phyloP scores from a whole-genome alignment of 30 jellyfish, hydroid and myxozoan genomes.

The Catostylus mosaicus region DNA sequence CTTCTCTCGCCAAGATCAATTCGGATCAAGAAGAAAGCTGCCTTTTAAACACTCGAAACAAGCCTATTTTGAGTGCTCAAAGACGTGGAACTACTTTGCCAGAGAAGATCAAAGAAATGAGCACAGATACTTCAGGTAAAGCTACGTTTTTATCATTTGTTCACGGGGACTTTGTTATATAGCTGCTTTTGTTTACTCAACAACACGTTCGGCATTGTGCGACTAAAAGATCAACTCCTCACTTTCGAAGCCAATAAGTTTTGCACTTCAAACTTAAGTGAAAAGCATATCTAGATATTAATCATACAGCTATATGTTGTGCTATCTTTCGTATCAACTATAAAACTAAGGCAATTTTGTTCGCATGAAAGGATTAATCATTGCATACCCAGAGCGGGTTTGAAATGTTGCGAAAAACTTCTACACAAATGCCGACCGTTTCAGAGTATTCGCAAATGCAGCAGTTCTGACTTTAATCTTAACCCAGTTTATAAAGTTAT shows the following conservation, averaged over 20 bases:
- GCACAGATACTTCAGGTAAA: constrained; percentile 28
- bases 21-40: constrained; percentile 40
- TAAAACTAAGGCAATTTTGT: too few relatives aligned
- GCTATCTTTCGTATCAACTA: too few relatives aligned
- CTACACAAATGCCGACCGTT: too few relatives aligned
- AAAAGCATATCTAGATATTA: too few relatives aligned
- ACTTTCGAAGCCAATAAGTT: not conserved
- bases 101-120: not conserved
- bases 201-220: constrained; percentile 34
- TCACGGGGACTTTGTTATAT: not conserved
- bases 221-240: constrained; percentile 51
- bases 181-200: constrained; percentile 54
- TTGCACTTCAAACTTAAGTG: too few relatives aligned
- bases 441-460: too few relatives aligned
- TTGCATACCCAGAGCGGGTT: too few relatives aligned
- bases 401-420: too few relatives aligned
- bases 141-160: not conserved
- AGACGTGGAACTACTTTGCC: not conserved
- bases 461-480: too few relatives aligned
- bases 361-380: too few relatives aligned
- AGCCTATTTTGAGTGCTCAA: not conserved
- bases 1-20: constrained; percentile 31
- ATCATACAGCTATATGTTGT: too few relatives aligned
- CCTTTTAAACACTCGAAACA: not conserved
- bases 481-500: too few relatives aligned